Percentiles rank a stretch among this genome's conserved stretches.
Conservation (phyloP, 2,113 vertebrate genomes). For the Psittacula cyanocephala region DNA sequence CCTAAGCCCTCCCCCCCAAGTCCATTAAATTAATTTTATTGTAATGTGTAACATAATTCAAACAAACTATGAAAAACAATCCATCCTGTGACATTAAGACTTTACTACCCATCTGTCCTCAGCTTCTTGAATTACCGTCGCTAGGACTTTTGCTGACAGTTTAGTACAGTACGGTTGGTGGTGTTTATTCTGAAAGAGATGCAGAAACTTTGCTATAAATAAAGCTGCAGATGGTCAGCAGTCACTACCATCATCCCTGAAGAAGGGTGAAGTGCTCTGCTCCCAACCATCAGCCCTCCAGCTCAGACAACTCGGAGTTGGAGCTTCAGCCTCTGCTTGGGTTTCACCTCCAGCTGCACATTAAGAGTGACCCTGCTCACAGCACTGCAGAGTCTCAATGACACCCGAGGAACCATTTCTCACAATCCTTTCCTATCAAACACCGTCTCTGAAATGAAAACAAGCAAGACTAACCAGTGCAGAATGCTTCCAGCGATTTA, state of each 20-base stretch:
- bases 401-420: slow-evolving; percentile 53
- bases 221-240: slow-evolving; percentile 38
- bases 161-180: not conserved
- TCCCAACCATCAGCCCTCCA: slow-evolving; percentile 32
- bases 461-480: slow-evolving; percentile 65
- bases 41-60: slow-evolving; percentile 74
- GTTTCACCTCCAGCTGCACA: not conserved
- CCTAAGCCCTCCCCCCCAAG: slow-evolving; percentile 29
- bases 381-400: slow-evolving; percentile 51
- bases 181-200: slow-evolving; percentile 22
- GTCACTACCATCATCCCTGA: not conserved
- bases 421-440: not conserved
- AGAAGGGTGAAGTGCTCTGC: slow-evolving; percentile 16
- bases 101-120: slow-evolving; percentile 30
- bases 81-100: slow-evolving; percentile 59
- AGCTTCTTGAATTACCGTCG: slow-evolving; percentile 9
- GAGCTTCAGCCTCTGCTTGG: slow-evolving; percentile 28
- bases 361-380: slow-evolving; percentile 34
- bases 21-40: slow-evolving; percentile 59
- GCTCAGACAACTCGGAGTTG: not conserved
- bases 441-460: slow-evolving; percentile 56
- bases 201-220: slow-evolving; percentile 45
- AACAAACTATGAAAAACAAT: slow-evolving; percentile 69
- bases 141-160: not conserved
- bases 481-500: slow-evolving; percentile 63